Conservation (phyloP, 2,888 invertebrate species). For the Cryptosula pallasiana region DNA sequence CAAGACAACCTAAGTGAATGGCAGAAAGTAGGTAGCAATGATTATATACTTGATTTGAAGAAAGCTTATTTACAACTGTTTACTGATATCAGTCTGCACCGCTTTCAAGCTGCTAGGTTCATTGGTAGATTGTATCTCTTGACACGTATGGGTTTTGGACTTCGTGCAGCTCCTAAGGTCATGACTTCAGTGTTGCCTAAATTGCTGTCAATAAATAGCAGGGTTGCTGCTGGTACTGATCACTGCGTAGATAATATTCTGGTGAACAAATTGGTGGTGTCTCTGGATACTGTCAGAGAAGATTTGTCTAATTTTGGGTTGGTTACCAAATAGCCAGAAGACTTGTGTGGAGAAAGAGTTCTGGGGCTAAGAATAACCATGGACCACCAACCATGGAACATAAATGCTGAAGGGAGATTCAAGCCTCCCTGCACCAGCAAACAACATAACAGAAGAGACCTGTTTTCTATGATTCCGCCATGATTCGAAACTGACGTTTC, state of each 20-base stretch:
- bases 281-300: background rate
- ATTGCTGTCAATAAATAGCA: background rate
- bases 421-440: too few species aligned
- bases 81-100: background rate
- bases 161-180: background rate
- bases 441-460: too few species aligned
- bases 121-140: background rate
- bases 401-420: background rate
- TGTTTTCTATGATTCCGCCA: too few species aligned
- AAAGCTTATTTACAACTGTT: background rate
- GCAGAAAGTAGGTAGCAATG: background rate
- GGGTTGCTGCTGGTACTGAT: background rate
- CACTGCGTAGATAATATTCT: background rate
- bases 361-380: background rate
- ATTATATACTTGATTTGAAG: background rate
- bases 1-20: background rate
- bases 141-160: background rate
- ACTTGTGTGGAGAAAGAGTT: background rate
- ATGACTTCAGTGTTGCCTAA: background rate
- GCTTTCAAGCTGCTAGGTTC: background rate
- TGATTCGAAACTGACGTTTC: too few species aligned
- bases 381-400: background rate
- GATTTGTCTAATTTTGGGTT: background rate
- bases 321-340: background rate
- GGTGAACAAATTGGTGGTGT: background rate